Conservation (phyloP, 2,888 invertebrate genomes). For the Mantis religiosa region DNA sequence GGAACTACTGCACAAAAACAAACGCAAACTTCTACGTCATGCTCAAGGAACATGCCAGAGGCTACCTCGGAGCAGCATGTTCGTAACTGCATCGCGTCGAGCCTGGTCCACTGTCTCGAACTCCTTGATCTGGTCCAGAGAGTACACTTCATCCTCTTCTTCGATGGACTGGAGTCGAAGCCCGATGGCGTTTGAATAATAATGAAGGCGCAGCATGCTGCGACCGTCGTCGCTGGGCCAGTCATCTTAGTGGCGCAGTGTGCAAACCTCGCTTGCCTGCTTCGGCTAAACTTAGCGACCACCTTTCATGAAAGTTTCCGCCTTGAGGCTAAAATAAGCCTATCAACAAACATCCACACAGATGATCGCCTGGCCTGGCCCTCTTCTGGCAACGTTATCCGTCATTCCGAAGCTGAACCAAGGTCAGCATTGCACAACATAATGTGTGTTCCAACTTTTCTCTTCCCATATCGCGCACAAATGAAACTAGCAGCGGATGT, state of each 20-base stretch:
- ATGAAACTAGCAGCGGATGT: neutral
- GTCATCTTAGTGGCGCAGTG: neutral
- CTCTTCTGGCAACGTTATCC: neutral
- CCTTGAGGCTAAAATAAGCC: neutral
- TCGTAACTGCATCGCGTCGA: constrained; percentile 72
- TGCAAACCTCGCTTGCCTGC: neutral
- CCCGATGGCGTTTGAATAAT: constrained; percentile 72
- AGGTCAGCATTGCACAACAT: neutral
- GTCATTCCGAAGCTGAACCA: neutral
- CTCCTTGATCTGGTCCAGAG: constrained; percentile 81
- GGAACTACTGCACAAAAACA: neutral
- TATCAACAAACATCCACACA: neutral
- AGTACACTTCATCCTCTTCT: constrained; percentile 59
- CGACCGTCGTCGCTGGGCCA: neutral
- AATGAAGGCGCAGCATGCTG: constrained; percentile 74
- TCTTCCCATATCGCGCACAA: neutral
- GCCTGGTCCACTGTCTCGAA: constrained; percentile 75
- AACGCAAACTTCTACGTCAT: neutral
- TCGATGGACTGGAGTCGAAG: constrained; percentile 57
- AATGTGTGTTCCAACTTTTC: neutral
- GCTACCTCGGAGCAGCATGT: constrained; percentile 63
- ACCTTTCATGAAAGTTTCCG: neutral
- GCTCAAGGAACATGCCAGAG: neutral
- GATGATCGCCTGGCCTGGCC: neutral
- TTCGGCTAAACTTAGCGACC: neutral